Conservation (phyloP, 2,797 vertebrate genomes). For the Pagetopsis macropterus region DNA sequence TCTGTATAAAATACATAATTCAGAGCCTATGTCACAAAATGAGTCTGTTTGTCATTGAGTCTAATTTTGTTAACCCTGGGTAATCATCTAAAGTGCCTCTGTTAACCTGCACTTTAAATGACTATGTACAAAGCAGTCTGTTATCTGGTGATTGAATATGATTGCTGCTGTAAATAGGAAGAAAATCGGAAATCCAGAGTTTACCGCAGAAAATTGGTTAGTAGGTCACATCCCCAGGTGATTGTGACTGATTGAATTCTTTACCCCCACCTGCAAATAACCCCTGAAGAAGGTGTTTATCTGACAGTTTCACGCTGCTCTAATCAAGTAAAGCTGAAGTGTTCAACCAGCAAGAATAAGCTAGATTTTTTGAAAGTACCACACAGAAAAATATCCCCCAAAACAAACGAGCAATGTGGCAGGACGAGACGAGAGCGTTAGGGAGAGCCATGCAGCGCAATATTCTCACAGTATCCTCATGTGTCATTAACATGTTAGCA, state of each 20-base stretch:
- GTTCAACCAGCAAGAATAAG: too few relatives aligned
- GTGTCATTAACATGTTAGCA: too few relatives aligned
- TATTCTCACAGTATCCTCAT: too few relatives aligned
- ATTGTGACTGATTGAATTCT: slow-evolving; percentile 6
- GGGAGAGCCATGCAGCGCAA: too few relatives aligned
- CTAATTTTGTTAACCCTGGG: neutral
- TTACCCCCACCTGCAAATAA: neutral
- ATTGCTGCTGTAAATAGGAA: neutral
- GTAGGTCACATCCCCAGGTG: neutral
- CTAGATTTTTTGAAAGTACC: too few relatives aligned
- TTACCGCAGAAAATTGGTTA: neutral
- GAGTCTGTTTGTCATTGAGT: neutral
- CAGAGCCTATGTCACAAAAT: too few relatives aligned
- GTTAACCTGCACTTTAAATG: neutral
- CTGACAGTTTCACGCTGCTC: neutral
- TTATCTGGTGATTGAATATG: too few relatives aligned
- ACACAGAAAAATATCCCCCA: too few relatives aligned
- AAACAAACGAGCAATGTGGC: too few relatives aligned
- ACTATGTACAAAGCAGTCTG: too few relatives aligned
- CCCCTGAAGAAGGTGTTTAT: neutral
- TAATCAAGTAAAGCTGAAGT: neutral
- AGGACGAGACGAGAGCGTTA: too few relatives aligned
- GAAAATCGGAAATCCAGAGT: neutral
- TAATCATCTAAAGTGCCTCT: neutral
- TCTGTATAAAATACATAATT: neutral